Base-by-base conservation (phyloP, 2,113 vertebrate genomes). In the Etia nguti region DNA sequence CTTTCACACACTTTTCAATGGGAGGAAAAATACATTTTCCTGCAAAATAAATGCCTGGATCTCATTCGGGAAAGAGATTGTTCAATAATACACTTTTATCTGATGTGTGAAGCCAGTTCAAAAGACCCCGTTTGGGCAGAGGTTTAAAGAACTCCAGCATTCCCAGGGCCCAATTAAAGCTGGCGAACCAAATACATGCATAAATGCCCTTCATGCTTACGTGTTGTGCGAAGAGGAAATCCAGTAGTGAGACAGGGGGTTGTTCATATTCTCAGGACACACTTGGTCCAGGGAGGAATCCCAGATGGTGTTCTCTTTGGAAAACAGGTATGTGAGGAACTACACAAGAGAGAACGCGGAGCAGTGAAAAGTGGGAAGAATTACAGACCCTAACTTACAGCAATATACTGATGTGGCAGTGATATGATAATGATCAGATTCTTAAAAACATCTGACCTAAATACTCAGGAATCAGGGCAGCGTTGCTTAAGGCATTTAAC, bases 171-270 rank as follows among this genome's bases (percentile, higher is more conserved):
- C 46, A 59, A 83, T 62, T 81, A 85, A 83, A 87, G 54, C 8
- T n/a, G 12, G 34, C 9, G 22, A 62, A 50, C 8, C 80, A 57
- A 41, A 52, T 31, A 34, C 50, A 22, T 13, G 13, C 13, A 20
- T 57, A 36, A 75, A 55, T 15, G 24, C 6, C 48, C 20, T 77
- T 4, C 15, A 12, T 22, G 55, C 98, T 98, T 97, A 99, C 99
- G 99, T 99, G 95, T 99, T 99, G 94, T 99, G 99, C 0, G 99
- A 99, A 31, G 99, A 99, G 60, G 98, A 99, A 95, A 99, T 99
- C 98, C 98, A 99, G 95, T 99, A 99, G 95, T 99, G 98, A 86
- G 99, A 99, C 41, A 99, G 95, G 1, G 98, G 98, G 87, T 98
- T 99, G 96, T 97, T 99, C 98, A 99, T 99, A 88, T 98, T 97